Evolutionary conservation across 1,140 invertebrate species (phyloP), one percentile per base, ranked within the genome.

Genomic region (Zaprionus gabonicus): DNA sequence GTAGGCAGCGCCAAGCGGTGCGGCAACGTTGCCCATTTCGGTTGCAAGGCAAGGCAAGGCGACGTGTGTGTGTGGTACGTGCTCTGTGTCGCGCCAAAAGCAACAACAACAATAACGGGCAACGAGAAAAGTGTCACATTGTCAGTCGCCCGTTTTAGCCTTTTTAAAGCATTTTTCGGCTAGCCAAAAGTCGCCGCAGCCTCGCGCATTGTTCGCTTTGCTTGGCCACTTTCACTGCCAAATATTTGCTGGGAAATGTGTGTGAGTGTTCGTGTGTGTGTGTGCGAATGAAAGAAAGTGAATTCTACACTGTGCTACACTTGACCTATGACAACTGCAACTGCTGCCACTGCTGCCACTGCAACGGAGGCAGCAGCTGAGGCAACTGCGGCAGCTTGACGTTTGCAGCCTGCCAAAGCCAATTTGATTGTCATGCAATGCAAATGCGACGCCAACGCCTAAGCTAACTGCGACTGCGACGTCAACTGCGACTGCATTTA

Each of bases 251-350:
- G 20, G 20, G 58, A 34, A 46, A 57, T 72, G 57, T 60, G 58
- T 65, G 75, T 65, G 76, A 77, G 82, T 17, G 46, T 65, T 28
- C 60, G 56, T 58, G 27, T 76, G 65, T 80, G 63, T 71, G 70
- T 58, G 41, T 65, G 72, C 74, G 68, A 68, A 71, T 57, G 73
- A 90, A 81, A 85, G 85, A 90, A 90, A 90, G 85, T 90, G 85
- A 90, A 90, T 90, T 90, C 85, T 90, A 90, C 41, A 46, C 85
- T 90, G 71, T 84, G 85, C 85, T 85, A 88, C 85, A 90, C 85
- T 90, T 90, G 85, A 90, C 85, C 85, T 90, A 88, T 90, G 85
- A 85, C 85, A 88, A 90, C 70, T 71, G 58, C 74, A 76, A 76
- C 68, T 59, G 38, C 70, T 71, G 58, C 74, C 73, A 76, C 68